These are phyloP conservation scores for Falcaria lacertinaria DNA, from an alignment of 2,888 invertebrate genomes.

Conservation along the genomic window DNA sequence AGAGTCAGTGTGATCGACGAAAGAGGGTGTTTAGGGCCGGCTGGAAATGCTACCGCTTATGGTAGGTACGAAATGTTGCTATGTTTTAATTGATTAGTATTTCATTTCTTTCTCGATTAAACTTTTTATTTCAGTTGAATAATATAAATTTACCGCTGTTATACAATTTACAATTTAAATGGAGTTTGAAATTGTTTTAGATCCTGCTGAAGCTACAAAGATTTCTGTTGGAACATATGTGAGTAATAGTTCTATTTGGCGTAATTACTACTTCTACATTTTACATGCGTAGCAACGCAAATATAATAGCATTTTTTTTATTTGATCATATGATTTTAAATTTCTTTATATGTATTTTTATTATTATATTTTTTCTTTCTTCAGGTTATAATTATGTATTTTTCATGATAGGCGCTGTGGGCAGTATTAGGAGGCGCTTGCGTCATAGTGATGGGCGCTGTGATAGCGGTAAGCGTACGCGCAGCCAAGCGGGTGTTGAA, in stretches of 20 bases:
- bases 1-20: constrained; percentile 59
- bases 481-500: constrained; percentile 51
- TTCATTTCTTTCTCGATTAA: too few species aligned
- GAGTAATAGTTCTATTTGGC: constrained; percentile 26
- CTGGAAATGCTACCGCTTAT: constrained; percentile 61
- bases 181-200: constrained; percentile 29
- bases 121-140: too few species aligned
- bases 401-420: constrained; percentile 44
- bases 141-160: too few species aligned
- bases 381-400: background rate
- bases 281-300: too few species aligned
- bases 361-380: too few species aligned
- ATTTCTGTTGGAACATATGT: constrained; percentile 46
- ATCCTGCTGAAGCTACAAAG: constrained; percentile 40
- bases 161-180: too few species aligned
- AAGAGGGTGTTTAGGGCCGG: constrained; percentile 56
- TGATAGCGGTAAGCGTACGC: constrained; percentile 46
- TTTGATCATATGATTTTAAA: too few species aligned
- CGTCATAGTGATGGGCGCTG: constrained; percentile 38
- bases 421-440: constrained; percentile 50
- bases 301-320: too few species aligned
- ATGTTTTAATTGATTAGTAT: too few species aligned
- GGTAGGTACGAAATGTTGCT: constrained; percentile 33
- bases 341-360: too few species aligned
- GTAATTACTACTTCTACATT: too few species aligned